Evolutionary conservation across 37 sponge, comb jelly and placozoan species (phyloP), one percentile per base, ranked within the genome.

Genomic region (Lycopodina hypogea): DNA sequence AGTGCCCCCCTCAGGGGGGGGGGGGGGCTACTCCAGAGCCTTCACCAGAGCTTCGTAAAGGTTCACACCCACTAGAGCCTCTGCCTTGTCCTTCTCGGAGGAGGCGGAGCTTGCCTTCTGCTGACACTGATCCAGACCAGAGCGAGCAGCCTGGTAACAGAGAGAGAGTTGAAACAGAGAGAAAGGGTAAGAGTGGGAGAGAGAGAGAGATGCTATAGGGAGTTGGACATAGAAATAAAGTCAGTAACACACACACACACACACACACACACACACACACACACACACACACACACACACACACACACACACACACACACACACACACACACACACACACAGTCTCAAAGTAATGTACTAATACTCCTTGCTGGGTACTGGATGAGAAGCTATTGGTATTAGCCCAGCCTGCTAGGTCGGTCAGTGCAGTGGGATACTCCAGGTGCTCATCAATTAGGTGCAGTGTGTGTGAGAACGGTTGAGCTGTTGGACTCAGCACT

Each of bases 41-140:
- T 93, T 92, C 39, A 97, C 39, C 60, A 95, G 69, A 61, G 90
- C 86, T 59, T 97, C 96, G 83, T 97, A 90, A 22, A 94, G 83
- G 37, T 97, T 95, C 26, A 92, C 72, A 3, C 86, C 95, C 42
- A 95, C 83, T 38, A 71, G 66, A 21, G 95, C 98, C 38, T 87
- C 92, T 11, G 98, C 93, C 41, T 82, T 92, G 35, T 60, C 84
- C 22, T 77, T 72, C 37, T 97, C 97, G 0, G 75, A 66, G 18
- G 61, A 39, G 2, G 93, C 92, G 22, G 90, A 86, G 12, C 64
- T 39, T 18, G 87, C 71, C 68, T 90, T 65, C 32, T 69, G 67
- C 71, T 94, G 90, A 36, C 88, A 84, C 45, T 89, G 75, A 57
- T 97, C 97, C 32, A 97, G 69, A 21, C 90, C 97, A 37, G 69